Percentiles rank a stretch among this genome's conserved stretches.
phyloP scores from a whole-genome alignment of 2,888 invertebrate genomes.

The Eupithecia tripunctaria region DNA sequence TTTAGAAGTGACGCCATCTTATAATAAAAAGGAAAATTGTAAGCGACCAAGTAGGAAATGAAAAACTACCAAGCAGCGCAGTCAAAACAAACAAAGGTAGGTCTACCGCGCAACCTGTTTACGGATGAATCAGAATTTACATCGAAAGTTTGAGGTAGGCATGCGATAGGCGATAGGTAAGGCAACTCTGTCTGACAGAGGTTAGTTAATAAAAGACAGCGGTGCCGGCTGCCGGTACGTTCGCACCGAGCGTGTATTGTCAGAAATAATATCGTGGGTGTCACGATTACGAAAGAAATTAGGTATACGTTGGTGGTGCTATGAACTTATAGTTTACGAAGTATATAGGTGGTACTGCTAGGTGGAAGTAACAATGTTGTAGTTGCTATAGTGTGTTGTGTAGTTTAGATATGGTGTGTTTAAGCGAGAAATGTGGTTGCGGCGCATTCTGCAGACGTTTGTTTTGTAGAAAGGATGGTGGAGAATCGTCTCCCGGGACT shows the following conservation, averaged over 20 bases:
- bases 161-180: neutral
- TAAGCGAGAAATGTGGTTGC: conserved; percentile 66
- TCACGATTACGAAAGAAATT: conserved; percentile 15
- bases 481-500: neutral
- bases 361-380: conserved; percentile 28
- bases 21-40: neutral
- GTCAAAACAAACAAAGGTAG: neutral
- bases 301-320: neutral
- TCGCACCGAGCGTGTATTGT: conserved; percentile 62
- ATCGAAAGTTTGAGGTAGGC: conserved; percentile 46
- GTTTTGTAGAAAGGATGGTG: conserved; percentile 63
- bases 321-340: too few relatives aligned
- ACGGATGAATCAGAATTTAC: neutral
- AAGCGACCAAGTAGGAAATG: neutral
- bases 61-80: neutral
- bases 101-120: neutral
- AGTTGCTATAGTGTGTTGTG: conserved; percentile 42
- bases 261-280: conserved; percentile 57
- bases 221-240: neutral
- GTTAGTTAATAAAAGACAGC: conserved; percentile 1
- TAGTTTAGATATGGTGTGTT: conserved; percentile 57
- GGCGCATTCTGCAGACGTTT: conserved; percentile 70
- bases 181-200: conserved; percentile 9
- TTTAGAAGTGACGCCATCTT: neutral
- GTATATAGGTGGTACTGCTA: neutral